A percentile compares a stretch with the other conserved stretches of the same genome.
These are phyloP conservation scores for Ips nitidus DNA, from an alignment of 1,140 invertebrate genomes.

Conservation along the genomic window DNA sequence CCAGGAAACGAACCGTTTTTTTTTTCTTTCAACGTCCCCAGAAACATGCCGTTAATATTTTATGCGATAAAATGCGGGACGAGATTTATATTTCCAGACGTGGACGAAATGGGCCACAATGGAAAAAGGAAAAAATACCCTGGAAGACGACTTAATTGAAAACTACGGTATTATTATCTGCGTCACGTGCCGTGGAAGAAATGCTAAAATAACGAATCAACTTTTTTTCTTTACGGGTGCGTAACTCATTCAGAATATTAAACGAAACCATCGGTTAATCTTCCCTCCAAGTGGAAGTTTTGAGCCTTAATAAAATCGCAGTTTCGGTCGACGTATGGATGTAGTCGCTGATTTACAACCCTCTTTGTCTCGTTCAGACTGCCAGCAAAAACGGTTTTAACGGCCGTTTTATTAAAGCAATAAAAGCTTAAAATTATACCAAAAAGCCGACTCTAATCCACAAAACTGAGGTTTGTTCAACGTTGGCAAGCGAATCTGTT, in stretches of 20 bases:
- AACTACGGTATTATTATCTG: constrained; percentile 26
- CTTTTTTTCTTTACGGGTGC: constrained; percentile 3
- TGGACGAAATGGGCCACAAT: constrained; percentile 14
- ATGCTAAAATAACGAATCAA: constrained; percentile 27
- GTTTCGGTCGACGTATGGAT: no score
- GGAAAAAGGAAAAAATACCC: constrained; percentile 19
- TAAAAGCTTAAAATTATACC: no score
- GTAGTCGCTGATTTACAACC: no score
- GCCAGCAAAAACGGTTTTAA: no score
- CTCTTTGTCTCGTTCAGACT: no score
- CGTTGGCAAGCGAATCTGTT: no score
- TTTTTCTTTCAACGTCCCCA: constrained; percentile 5
- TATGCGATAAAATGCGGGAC: constrained; percentile 20
- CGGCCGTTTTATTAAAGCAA: no score
- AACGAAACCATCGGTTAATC: not conserved
- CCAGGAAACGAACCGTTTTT: constrained; percentile 20
- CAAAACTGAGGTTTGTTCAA: no score
- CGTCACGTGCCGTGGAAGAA: constrained; percentile 22
- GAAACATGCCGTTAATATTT: constrained; percentile 30
- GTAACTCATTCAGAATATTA: constrained; percentile 7
- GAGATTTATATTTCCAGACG: constrained; percentile 20
- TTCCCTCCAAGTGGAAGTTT: no score
- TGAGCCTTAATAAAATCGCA: no score
- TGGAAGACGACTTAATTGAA: constrained; percentile 28
- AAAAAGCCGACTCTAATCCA: no score